phyloP scores from a whole-genome alignment of 53 echinoderm and acorn worm genomes.

The Mesocentrotus franciscanus region DNA sequence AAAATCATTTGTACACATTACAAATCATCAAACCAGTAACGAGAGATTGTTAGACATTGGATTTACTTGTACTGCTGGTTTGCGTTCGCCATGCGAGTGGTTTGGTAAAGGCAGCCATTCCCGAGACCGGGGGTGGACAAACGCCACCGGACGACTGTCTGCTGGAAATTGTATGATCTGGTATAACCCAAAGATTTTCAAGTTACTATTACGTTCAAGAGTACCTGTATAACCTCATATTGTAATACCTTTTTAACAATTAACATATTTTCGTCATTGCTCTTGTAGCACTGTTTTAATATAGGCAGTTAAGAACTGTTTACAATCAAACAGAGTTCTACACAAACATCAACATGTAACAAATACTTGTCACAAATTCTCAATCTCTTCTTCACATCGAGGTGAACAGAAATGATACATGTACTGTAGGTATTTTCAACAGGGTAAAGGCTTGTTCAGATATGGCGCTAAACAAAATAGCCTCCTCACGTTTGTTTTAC shows the following conservation, averaged over 20 bases:
- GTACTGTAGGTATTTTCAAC: too few species aligned
- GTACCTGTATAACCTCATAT: background rate
- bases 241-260: background rate
- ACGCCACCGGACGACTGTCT: background rate
- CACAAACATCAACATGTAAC: too few species aligned
- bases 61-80: constrained; percentile 53
- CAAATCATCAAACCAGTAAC: background rate
- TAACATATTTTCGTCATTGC: background rate
- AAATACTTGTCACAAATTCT: too few species aligned
- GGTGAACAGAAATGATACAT: too few species aligned
- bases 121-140: background rate
- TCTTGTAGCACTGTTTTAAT: too few species aligned
- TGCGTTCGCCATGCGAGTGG: constrained; percentile 12
- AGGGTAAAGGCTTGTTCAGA: too few species aligned
- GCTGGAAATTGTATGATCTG: constrained; percentile 20
- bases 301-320: too few species aligned
- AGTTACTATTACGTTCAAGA: background rate
- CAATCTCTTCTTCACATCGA: too few species aligned
- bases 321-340: too few species aligned
- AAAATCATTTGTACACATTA: background rate
- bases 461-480: too few species aligned
- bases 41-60: background rate
- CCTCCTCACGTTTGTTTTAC: too few species aligned
- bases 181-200: background rate
- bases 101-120: constrained; percentile 38